Base-by-base conservation (phyloP, 2,113 vertebrate genomes). In the Podocnemis expansa region DNA sequence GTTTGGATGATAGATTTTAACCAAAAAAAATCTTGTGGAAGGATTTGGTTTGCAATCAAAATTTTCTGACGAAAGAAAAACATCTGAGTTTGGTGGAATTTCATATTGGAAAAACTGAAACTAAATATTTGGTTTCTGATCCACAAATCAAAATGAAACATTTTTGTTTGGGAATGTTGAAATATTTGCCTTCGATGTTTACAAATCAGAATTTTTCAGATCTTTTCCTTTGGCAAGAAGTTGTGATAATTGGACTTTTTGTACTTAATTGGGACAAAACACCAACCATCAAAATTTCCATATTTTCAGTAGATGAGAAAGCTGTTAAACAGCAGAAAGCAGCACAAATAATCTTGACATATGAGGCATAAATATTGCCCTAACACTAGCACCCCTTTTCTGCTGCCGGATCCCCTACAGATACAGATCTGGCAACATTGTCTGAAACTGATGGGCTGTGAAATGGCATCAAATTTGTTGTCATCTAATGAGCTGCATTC, bases 221-320 rank as follows among this genome's bases (percentile, higher is more conserved):
- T 34, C 31, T 31, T 85, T 89, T 79, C 1, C 7, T 87, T 82
- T 29, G 4, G 34, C 8, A 34, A 6, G 2, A 58, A 79, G 34
- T 51, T 38, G 67, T 38, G 67, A 70, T 70, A 38, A 51, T 85
- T 75, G 22, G 8, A 43, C 10, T 45, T 81, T 90, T 80, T 47
- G 0, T 3, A 1, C 7, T 31, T 56, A 14, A 51, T 84, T 41
- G 41, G 34, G 9, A 12, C 0, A 43, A 3, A 1, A 17, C 22
- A 76, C 1, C 5, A 78, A 87, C 22, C 25, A 14, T 13, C 89
- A 29, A 88, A 93, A 78, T 1, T 47, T 9, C n/a, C 80, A 38
- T 49, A 67, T 89, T 34, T 19, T 94, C 82, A 87, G 2, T 75
- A 41, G n/a, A 19, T 11, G 19, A 5, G 11, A 80, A n/a, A 51